A percentile compares a stretch with the other conserved stretches of the same genome.
Evolutionary conservation across 2,888 invertebrate genomes (phyloP).

Genomic region (Hemaris fuciformis): DNA sequence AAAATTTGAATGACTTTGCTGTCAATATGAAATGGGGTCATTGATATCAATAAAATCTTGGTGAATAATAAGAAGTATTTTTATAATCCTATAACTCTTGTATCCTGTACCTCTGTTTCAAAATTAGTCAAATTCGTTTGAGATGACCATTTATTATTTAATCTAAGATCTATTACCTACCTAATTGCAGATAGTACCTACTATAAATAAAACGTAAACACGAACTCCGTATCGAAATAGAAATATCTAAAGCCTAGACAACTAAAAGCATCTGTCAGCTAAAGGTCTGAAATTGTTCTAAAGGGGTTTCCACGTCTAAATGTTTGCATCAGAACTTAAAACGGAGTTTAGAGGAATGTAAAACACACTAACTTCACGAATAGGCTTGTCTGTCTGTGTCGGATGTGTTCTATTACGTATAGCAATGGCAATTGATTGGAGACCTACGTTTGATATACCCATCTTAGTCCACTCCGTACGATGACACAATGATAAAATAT

Average conservation of each 20-base stretch:
- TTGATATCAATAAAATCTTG: no score
- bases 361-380: conserved; percentile 28
- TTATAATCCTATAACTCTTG: no score
- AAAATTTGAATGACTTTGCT: no score
- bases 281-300: conserved; percentile 27
- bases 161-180: no score
- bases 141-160: no score
- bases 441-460: no score
- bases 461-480: no score
- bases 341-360: conserved; percentile 28
- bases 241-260: conserved; percentile 1
- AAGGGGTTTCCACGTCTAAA: conserved; percentile 51
- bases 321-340: conserved; percentile 53
- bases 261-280: conserved; percentile 21
- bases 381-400: conserved; percentile 36
- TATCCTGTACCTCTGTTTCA: no score
- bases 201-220: not conserved
- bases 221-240: not conserved
- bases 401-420: conserved; percentile 36
- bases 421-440: conserved; percentile 11
- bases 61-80: no score
- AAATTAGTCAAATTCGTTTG: no score
- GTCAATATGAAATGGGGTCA: no score
- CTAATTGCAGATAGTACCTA: not conserved
- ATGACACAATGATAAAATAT: no score